Conservation (phyloP, 2,797 vertebrate species). For the Rhinogobio ventralis region DNA sequence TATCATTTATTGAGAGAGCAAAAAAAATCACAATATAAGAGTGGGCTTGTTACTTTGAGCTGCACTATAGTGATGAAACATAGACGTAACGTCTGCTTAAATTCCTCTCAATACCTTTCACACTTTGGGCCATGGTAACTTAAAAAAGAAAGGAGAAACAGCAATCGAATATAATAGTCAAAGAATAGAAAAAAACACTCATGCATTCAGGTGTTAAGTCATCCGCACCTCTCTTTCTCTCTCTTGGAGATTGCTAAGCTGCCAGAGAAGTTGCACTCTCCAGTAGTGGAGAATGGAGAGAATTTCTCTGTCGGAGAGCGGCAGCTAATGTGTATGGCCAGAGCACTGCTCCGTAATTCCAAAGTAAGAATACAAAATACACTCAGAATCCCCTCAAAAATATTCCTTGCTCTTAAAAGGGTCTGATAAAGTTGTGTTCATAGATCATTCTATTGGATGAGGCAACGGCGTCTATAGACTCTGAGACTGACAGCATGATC, state of each 20-base stretch:
- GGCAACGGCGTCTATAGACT: conserved; percentile 86
- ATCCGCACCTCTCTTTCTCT: conserved; percentile 34
- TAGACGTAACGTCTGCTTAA: conserved; percentile 20
- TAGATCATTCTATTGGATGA: conserved; percentile 89
- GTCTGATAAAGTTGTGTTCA: conserved; percentile 12
- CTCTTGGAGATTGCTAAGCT: conserved; percentile 77
- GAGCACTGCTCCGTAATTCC: conserved; percentile 83
- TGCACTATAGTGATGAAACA: conserved; percentile 28
- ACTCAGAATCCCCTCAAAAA: neutral
- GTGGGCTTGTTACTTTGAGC: conserved; percentile 9
- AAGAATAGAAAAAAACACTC: conserved; percentile 5
- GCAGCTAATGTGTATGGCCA: conserved; percentile 85
- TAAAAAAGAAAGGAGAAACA: conserved; percentile 23
- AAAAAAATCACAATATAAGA: conserved; percentile 9
- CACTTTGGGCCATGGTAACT: conserved; percentile 20
- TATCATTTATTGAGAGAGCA: conserved; percentile 17
- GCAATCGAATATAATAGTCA: conserved; percentile 9
- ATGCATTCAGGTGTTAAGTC: conserved; percentile 10
- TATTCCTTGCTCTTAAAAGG: neutral
- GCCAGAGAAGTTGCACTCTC: conserved; percentile 75
- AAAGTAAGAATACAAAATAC: conserved; percentile 71
- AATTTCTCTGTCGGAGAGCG: conserved; percentile 88
- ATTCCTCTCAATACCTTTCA: conserved; percentile 11
- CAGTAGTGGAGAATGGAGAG: conserved; percentile 83
- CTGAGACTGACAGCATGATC: conserved; percentile 84